Evolutionary conservation across 2,113 vertebrate genomes (phyloP), one percentile per base, ranked within the genome.

Genomic region (Murina feae): DNA sequence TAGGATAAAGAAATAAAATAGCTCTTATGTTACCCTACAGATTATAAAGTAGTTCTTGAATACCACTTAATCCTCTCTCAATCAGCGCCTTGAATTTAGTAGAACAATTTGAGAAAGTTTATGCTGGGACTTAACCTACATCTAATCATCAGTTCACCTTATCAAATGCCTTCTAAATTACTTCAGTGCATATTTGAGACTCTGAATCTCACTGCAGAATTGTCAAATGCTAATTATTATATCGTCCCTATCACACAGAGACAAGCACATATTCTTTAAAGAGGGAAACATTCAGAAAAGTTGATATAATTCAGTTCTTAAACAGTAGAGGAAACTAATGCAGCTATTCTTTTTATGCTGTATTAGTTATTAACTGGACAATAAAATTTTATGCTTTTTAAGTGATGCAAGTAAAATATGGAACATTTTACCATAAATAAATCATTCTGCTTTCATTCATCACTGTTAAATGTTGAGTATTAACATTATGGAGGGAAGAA

Each of bases 71-170:
- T 93, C 84, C 71, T 91, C 51, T 90, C 63, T 96, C 81, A 96
- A 95, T 96, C 94, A 90, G 68, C 68, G 60, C 47, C 81, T 94
- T 93, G 75, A 95, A 96, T 96, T 95, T 85, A 93, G 91, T 65
- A 74, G 80, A 96, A 95, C 47, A 96, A 97, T 95, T 96, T 97
- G 66, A 94, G 83, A 93, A 95, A 93, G 91, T 95, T 96, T 96
- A 96, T 91, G 80, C 71, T 88, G 66, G 89, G 89, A 95, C 66
- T 93, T 97, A 96, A 97, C 93, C 93, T 94, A 96, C 95, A 95
- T 96, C 71, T 97, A 96, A 95, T 97, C 93, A 96, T 87, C 35
- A 69, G 87, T 84, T 96, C 95, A 95, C 93, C 75, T 96, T 96
- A 91, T 87, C 75, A 96, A 97, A 96, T 90, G 47, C 66, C 72